Base-by-base conservation (phyloP, 2,888 invertebrate species). In the Pilophorus perplexus region DNA sequence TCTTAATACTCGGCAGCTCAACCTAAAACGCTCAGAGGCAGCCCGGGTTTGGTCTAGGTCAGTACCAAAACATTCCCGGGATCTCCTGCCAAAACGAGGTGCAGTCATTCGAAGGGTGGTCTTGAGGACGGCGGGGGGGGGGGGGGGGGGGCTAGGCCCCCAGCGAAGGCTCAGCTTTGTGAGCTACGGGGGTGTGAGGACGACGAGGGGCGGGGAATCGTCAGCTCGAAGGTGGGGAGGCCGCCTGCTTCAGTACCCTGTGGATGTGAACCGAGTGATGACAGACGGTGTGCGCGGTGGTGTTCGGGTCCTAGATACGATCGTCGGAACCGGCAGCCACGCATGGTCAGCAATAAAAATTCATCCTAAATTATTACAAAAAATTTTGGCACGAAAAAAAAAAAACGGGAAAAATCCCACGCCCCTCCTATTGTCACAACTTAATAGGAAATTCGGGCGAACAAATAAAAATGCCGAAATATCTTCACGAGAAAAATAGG, bases 221-320 rank as follows among this genome's bases (percentile, higher is more conserved):
- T 18, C n/a, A 6, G 3, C 10, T 38, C 27, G 42, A 23, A 20
- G 62, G 62, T 44, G 48, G 62, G 62, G 62, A 62, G 46, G 48
- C 46, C 46, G 37, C 25, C 22, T 28, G 27, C 46, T 20, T 62
- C 62, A 62, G 62, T 62, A 48, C 48, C 62, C 62, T 46, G 62
- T 62, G 62, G 62, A 62, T 48, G 62, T 62, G 62, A 62, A 62
- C 46, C 62, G 62, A 62, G 62, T 62, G 62, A 62, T 62, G 62
- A 62, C 62, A 44, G 38, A 27, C 62, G 62, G 62, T 14, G 44
- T 48, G 62, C 23, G 62, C 62, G 62, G 46, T 33, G 62, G 62
- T 62, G 62, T 46, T 62, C 48, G 62, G 62, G 46, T 62, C 62
- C 62, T 18, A 22, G 38, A 62, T 48, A 62, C 62, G 62, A 62